Evolutionary conservation across 2,113 vertebrate species (phyloP).

Genomic region (Nycticebus coucang): DNA sequence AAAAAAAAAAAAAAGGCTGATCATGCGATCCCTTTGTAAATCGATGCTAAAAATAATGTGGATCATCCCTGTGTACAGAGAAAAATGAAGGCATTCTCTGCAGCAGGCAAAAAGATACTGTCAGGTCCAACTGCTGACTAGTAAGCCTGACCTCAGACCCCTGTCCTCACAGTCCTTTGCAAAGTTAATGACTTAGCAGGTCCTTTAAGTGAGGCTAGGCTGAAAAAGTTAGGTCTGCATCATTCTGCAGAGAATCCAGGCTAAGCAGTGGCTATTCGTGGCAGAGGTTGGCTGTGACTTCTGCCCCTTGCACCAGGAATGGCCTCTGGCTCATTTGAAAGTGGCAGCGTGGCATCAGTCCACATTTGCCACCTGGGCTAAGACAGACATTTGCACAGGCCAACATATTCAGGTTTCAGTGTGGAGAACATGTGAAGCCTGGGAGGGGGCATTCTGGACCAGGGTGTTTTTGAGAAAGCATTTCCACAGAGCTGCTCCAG

Average conservation of each 20-base stretch:
- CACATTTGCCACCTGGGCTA: background rate
- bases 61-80: background rate
- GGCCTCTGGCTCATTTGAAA: background rate
- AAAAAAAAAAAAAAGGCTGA: too few relatives aligned
- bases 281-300: background rate
- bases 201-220: background rate
- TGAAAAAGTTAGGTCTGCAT: background rate
- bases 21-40: background rate
- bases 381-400: background rate
- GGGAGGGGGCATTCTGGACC: background rate
- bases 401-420: background rate
- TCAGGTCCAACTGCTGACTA: background rate
- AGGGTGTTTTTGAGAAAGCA: fast-evolving
- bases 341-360: background rate
- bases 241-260: background rate
- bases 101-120: background rate
- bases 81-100: background rate
- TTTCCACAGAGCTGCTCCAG: background rate
- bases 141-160: background rate
- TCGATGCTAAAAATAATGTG: background rate
- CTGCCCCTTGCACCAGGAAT: background rate
- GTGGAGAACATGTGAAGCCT: background rate
- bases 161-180: background rate
- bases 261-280: background rate
- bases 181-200: background rate